phyloP scores from a whole-genome alignment of 2,113 vertebrate genomes.

The Haplotaxodon microlepis region DNA sequence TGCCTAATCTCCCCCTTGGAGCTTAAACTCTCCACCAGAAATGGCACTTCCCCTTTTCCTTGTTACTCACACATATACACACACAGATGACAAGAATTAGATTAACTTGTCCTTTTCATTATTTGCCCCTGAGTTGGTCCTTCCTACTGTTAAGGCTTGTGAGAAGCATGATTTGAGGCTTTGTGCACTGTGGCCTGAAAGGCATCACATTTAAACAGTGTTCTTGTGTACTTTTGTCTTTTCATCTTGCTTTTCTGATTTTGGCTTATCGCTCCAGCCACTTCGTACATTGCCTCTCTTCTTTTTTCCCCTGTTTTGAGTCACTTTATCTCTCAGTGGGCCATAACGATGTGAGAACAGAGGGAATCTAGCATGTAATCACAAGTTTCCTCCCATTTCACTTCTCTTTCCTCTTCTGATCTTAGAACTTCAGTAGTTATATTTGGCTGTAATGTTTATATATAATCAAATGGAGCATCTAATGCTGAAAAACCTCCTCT shows the following conservation, averaged over 20 bases:
- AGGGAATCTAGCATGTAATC: slow-evolving; percentile 6
- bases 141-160: background rate
- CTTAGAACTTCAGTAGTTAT: background rate
- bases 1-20: slow-evolving; percentile 49
- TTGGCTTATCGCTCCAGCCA: background rate
- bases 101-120: slow-evolving; percentile 22
- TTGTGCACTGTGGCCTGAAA: background rate
- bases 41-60: slow-evolving; percentile 25
- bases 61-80: slow-evolving; percentile 11
- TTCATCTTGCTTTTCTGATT: background rate
- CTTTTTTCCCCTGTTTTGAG: background rate
- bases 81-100: slow-evolving; percentile 39
- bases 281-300: background rate
- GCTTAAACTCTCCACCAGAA: slow-evolving; percentile 40
- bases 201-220: background rate
- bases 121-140: background rate
- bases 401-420: background rate
- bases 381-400: background rate
- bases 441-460: background rate
- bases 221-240: background rate
- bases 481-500: background rate
- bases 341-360: background rate
- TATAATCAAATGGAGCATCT: background rate
- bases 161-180: background rate
- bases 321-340: background rate